These are phyloP conservation scores for Eubasilissa splendida DNA, from an alignment of 2,888 invertebrate genomes.

Conservation along the genomic window DNA sequence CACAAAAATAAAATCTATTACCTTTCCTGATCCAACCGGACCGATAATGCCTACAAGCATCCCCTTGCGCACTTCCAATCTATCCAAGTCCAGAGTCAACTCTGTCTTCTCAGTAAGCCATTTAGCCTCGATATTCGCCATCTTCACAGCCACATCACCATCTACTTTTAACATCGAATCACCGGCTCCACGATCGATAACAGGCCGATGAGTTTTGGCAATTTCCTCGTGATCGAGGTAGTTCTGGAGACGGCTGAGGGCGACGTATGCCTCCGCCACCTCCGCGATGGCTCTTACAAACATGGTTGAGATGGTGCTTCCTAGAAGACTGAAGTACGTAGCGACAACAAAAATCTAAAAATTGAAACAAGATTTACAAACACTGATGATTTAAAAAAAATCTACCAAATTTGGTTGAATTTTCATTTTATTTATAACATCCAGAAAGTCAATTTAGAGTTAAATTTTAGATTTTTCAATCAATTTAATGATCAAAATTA, in stretches of 20 bases:
- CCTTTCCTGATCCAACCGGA: constrained; percentile 84
- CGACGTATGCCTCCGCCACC: constrained; percentile 72
- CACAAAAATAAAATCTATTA: constrained; percentile 57
- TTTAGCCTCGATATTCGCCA: constrained; percentile 64
- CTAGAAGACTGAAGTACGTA: constrained; percentile 66
- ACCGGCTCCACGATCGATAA: not conserved
- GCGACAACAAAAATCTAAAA: constrained; percentile 69
- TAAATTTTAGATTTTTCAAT: not conserved
- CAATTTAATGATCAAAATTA: not conserved
- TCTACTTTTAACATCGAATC: not conserved
- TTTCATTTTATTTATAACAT: too few species aligned
- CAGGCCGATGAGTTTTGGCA: too few species aligned
- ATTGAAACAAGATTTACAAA: not conserved
- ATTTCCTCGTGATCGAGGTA: constrained; percentile 63
- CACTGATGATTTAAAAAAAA: too few species aligned
- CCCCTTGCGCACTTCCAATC: constrained; percentile 71
- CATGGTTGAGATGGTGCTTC: constrained; percentile 61
- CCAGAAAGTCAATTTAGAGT: not conserved
- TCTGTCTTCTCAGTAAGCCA: constrained; percentile 70
- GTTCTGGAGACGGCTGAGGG: constrained; percentile 66
- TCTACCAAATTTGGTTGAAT: too few species aligned
- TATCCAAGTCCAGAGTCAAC: constrained; percentile 72
- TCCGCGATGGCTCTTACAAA: constrained; percentile 72
- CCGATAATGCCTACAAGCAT: constrained; percentile 82
- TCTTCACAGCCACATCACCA: constrained; percentile 33